Percentiles rank a stretch among this genome's conserved stretches.
Evolutionary conservation across 2,113 vertebrate species (phyloP).

Genomic region (Orcinus orca): DNA sequence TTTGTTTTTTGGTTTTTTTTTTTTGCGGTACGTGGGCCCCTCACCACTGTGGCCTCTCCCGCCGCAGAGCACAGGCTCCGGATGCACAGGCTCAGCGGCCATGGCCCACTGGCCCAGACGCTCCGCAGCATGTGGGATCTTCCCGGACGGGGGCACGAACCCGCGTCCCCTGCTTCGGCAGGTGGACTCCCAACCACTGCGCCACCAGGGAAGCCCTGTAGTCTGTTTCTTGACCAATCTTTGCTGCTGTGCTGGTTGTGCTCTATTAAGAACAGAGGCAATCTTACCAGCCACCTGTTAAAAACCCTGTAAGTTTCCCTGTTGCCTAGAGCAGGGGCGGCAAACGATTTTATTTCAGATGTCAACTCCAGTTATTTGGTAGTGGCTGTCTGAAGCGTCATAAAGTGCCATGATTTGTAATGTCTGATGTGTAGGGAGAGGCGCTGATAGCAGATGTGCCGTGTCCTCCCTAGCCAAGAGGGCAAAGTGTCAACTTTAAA

Average conservation of each 20-base stretch:
- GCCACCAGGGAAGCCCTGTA: too few species aligned
- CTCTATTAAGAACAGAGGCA: neutral
- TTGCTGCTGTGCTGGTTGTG: neutral
- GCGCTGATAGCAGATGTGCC: neutral
- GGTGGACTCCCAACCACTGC: too few species aligned
- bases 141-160: too few species aligned
- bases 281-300: neutral
- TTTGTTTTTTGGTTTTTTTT: too few species aligned
- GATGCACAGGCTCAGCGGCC: too few species aligned
- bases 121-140: too few species aligned
- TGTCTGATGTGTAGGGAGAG: neutral
- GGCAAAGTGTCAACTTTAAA: neutral
- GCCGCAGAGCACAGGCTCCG: too few species aligned
- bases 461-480: neutral
- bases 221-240: neutral
- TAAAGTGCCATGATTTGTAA: neutral
- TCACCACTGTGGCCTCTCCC: too few species aligned
- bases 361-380: neutral
- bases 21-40: too few species aligned
- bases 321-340: neutral
- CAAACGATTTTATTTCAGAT: neutral
- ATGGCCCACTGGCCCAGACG: too few species aligned
- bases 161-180: too few species aligned
- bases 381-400: neutral
- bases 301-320: neutral